phyloP scores from a whole-genome alignment of 1,140 invertebrate species.

The Rhyzopertha dominica region DNA sequence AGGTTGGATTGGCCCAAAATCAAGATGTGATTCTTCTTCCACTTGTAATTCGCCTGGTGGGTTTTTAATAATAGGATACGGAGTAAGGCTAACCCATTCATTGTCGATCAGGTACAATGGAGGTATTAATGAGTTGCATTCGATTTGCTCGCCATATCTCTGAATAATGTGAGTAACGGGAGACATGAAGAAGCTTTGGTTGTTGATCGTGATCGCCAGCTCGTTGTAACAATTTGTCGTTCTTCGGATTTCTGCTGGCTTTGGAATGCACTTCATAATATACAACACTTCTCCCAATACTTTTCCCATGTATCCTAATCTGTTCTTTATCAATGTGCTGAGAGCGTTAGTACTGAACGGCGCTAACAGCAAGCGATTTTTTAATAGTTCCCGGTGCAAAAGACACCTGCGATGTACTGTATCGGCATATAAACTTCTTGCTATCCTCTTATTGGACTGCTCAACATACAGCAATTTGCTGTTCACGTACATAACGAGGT shows the following conservation, averaged over 20 bases:
- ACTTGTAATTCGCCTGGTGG: too few relatives aligned
- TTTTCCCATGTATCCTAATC: constrained; percentile 4
- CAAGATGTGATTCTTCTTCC: too few relatives aligned
- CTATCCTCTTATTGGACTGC: too few relatives aligned
- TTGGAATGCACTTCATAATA: constrained; percentile 6
- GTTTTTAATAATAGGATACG: too few relatives aligned
- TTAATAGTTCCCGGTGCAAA: constrained; percentile 6
- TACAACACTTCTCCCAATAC: constrained; percentile 7
- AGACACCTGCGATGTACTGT: constrained; percentile 7
- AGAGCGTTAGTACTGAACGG: constrained; percentile 1
- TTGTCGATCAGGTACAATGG: too few relatives aligned
- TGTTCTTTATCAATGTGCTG: constrained; percentile 4
- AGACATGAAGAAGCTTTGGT: constrained; percentile 7
- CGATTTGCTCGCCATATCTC: too few relatives aligned
- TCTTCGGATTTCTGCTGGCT: background rate
- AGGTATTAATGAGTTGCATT: constrained; percentile 3
- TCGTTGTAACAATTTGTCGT: constrained; percentile 1
- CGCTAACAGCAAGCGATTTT: constrained; percentile 4
- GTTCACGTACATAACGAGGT: too few relatives aligned
- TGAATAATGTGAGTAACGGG: constrained; percentile 9
- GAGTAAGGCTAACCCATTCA: constrained; percentile 11
- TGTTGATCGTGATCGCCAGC: too few relatives aligned
- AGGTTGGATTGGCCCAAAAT: constrained; percentile 11
- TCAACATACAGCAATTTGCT: too few relatives aligned
- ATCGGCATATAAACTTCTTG: background rate